Percentiles rank a stretch among this genome's conserved stretches.
Evolutionary conservation across 2,113 vertebrate genomes (phyloP).

Genomic region (Lepus europaeus): DNA sequence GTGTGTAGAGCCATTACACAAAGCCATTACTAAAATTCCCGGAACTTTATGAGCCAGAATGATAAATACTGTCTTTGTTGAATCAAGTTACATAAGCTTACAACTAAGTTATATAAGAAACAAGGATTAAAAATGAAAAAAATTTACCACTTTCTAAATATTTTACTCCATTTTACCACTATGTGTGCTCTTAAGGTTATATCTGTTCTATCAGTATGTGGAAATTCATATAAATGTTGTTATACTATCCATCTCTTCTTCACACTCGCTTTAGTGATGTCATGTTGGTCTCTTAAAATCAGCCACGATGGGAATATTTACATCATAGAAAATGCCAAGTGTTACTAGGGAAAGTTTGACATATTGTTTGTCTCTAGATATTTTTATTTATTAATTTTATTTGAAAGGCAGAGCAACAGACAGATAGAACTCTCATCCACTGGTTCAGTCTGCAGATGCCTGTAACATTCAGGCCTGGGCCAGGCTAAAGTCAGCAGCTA

Average conservation of each 20-base stretch:
- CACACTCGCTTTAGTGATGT: background rate
- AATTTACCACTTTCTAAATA: constrained; percentile 6
- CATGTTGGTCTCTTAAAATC: background rate
- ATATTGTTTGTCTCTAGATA: background rate
- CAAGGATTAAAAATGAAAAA: background rate
- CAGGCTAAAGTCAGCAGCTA: too few species aligned
- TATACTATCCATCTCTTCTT: background rate
- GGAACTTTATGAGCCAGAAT: background rate
- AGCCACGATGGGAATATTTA: background rate
- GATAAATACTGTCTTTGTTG: background rate
- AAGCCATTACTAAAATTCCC: background rate
- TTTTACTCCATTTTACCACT: background rate
- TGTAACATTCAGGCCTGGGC: too few species aligned
- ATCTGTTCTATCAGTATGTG: background rate
- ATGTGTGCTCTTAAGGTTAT: background rate
- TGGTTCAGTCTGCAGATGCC: too few species aligned
- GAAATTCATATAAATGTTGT: background rate
- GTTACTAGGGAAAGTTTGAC: background rate
- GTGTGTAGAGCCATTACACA: background rate
- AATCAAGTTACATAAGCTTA: background rate
- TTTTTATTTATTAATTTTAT: too few species aligned
- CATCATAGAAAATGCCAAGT: background rate
- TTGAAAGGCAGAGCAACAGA: too few species aligned
- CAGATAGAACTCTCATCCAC: too few species aligned
- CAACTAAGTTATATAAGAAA: background rate